These are phyloP conservation scores for Nasonia oneida DNA, from an alignment of 2,888 invertebrate species.

Conservation along the genomic window DNA sequence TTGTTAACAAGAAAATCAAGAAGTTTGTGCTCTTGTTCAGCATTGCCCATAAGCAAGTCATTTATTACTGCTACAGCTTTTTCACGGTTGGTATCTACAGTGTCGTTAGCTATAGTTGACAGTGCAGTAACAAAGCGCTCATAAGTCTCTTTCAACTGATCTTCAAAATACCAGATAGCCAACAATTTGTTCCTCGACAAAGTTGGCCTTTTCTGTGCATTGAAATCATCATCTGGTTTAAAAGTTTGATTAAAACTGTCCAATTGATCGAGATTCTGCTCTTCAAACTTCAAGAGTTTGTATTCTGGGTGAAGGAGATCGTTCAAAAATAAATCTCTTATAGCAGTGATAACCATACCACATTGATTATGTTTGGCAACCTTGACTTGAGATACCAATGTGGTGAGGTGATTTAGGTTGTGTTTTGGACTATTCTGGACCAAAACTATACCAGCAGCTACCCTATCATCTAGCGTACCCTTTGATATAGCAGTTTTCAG, in stretches of 20 bases:
- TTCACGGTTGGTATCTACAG: slow-evolving; percentile 89
- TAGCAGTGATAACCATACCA: slow-evolving; percentile 85
- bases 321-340: slow-evolving; percentile 88
- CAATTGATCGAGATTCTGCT: slow-evolving; percentile 83
- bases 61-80: slow-evolving; percentile 89
- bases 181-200: slow-evolving; percentile 84
- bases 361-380: slow-evolving; percentile 89
- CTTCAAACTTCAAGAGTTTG: slow-evolving; percentile 85
- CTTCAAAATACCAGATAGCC: slow-evolving; percentile 93
- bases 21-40: slow-evolving; percentile 92
- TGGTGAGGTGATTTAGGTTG: slow-evolving; percentile 85
- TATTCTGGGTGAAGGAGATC: slow-evolving; percentile 85
- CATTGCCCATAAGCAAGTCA: slow-evolving; percentile 87
- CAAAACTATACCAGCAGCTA: slow-evolving; percentile 90
- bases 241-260: slow-evolving; percentile 80
- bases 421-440: slow-evolving; percentile 92
- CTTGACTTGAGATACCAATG: slow-evolving; percentile 88
- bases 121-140: slow-evolving; percentile 87
- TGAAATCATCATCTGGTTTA: slow-evolving; percentile 42
- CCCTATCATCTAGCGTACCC: slow-evolving; percentile 92
- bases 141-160: slow-evolving; percentile 90
- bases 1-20: slow-evolving; percentile 94
- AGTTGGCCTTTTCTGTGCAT: slow-evolving; percentile 66
- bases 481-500: slow-evolving; percentile 88
- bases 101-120: slow-evolving; percentile 88